Conservation (phyloP, 2,888 invertebrate genomes). For the Heteropelma amictum region DNA sequence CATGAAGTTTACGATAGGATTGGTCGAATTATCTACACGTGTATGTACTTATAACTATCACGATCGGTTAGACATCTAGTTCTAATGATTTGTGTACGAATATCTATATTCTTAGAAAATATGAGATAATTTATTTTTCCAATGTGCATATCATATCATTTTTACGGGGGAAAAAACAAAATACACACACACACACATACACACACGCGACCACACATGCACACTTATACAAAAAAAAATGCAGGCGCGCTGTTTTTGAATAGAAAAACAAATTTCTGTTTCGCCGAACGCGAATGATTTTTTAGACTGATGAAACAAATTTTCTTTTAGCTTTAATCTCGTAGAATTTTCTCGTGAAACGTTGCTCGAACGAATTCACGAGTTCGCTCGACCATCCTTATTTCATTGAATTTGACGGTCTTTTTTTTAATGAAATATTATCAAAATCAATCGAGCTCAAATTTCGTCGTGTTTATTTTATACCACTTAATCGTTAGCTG, state of each 20-base stretch:
- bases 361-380: constrained; percentile 13
- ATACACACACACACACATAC: constrained; percentile 38
- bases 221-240: constrained; percentile 32
- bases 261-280: constrained; percentile 12
- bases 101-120: constrained; percentile 75
- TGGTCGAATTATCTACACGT: constrained; percentile 58
- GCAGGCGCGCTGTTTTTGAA: constrained; percentile 52
- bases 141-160: constrained; percentile 78
- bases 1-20: constrained; percentile 43
- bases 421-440: neutral
- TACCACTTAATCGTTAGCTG: neutral
- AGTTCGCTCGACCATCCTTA: constrained; percentile 1
- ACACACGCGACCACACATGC: constrained; percentile 48
- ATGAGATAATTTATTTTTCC: constrained; percentile 77
- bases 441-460: constrained; percentile 30
- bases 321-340: constrained; percentile 37
- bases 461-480: no score
- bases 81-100: constrained; percentile 73
- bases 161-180: constrained; percentile 70
- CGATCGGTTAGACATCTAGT: constrained; percentile 73
- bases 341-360: constrained; percentile 19
- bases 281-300: constrained; percentile 38
- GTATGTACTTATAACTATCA: constrained; percentile 71
- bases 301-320: constrained; percentile 48
- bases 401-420: neutral